Conservation (phyloP, 2,888 invertebrate species). For the Allophyes oxyacanthae region DNA sequence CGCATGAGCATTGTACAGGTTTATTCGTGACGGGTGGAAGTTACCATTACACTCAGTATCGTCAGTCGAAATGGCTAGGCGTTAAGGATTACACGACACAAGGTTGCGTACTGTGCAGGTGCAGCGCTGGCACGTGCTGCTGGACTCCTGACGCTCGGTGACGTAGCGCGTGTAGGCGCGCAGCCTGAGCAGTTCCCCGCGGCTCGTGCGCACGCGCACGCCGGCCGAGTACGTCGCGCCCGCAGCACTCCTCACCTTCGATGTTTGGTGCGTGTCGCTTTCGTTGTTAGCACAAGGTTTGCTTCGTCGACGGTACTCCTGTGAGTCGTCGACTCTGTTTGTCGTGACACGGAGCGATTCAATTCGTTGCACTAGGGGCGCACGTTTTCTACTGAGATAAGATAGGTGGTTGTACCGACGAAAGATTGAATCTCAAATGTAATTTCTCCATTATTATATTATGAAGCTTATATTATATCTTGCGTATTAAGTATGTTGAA, state of each 20-base stretch:
- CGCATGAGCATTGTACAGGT: too few species aligned
- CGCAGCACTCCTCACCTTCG: slow-evolving; percentile 15
- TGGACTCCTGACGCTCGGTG: slow-evolving; percentile 91
- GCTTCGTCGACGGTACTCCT: slow-evolving; percentile 33
- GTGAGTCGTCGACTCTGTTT: slow-evolving; percentile 18
- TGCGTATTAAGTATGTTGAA: slow-evolving; percentile 35
- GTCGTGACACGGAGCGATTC: slow-evolving; percentile 21
- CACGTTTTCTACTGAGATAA: slow-evolving; percentile 38
- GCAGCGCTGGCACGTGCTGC: slow-evolving; percentile 97
- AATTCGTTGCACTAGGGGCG: slow-evolving; percentile 26
- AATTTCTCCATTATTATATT: slow-evolving; percentile 45
- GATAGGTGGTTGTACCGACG: slow-evolving; percentile 15
- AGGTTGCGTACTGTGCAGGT: slow-evolving; percentile 87
- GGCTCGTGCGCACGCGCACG: slow-evolving; percentile 26
- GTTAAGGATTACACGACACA: background rate
- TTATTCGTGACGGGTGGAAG: background rate
- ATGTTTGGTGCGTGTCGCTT: slow-evolving; percentile 51
- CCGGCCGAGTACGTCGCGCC: slow-evolving; percentile 14
- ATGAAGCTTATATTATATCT: slow-evolving; percentile 43
- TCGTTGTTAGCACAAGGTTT: slow-evolving; percentile 47
- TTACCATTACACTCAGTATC: background rate
- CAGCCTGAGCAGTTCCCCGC: slow-evolving; percentile 60
- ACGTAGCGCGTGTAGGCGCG: slow-evolving; percentile 74
- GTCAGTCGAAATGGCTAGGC: too few species aligned
- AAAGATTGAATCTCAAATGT: slow-evolving; percentile 33